Base-by-base conservation (phyloP, 2,797 vertebrate species). In the Rhinoraja longicauda region DNA sequence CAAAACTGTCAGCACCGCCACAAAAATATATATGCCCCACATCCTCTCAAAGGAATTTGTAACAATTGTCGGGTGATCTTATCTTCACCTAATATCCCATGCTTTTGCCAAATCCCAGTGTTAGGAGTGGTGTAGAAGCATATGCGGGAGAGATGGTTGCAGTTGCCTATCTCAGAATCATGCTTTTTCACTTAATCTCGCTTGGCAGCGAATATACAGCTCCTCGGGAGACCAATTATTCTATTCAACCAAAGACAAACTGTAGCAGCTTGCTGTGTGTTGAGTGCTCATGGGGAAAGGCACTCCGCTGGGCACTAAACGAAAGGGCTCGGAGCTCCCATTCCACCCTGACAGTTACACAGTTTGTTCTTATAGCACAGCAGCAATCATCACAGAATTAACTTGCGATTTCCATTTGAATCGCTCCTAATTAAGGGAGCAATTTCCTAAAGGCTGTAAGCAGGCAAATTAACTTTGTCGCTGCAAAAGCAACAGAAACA, bases 161-260 rank as follows among this genome's bases (percentile, higher is more conserved):
- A 2, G 21, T 39, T 36, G 15, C 9, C 26, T 39, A 75, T 29
- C 67, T 45, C 21, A 92, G 36, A 45, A 73, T 21, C 24, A 39
- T 10, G 67, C 70, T 62, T 29, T 92, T 19, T 75, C 90, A 53
- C 90, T 92, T 29, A 1, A 75, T 92, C 36, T 92, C 6, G 26
- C 24, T 36, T 57, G 36, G 64, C 90, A 92, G 90, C 36, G 53
- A 70, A 92, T 26, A 92, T 36, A 45, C 90, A 0, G 67, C 70
- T 29, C 70, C 90, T 73, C 90, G n/a, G 67, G 90, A 92, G 90
- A 73, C 90, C 90, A 92, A 92, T 92, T 92, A 92, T 75, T 53
- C 90, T 15, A 45, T 75, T 75, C 70, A 70, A 24, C 67, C 67
- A 64, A 72, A 26, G 39, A 72, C 88, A 92, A 73, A 75, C 10